Base-by-base conservation (phyloP, 2,888 invertebrate species). In the Ennomos fuscantarius region DNA sequence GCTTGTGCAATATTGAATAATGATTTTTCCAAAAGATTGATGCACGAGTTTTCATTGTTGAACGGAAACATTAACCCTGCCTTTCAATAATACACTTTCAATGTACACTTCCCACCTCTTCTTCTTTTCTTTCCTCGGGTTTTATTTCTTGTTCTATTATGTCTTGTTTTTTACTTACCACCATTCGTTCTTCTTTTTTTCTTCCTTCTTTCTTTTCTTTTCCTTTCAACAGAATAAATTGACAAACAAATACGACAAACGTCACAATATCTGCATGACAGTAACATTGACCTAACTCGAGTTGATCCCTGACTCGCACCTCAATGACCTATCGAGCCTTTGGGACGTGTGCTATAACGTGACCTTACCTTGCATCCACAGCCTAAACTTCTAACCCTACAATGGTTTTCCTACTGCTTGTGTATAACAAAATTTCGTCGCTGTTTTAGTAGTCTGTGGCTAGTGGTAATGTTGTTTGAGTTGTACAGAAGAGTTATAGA, bases 211-310 rank as follows among this genome's bases (percentile, higher is more conserved):
- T n/a, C n/a, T n/a, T n/a, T n/a, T n/a, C n/a, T 40, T 40, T 46
- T 31, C 24, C 54, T 62, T n/a, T n/a, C n/a, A 41, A 58, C 46
- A 53, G 59, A 60, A 68, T 57, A 50, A 63, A 66, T 70, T 73
- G 75, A 80, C 73, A 80, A 85, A 84, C 84, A 80, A 73, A 65
- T 70, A 65, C 65, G 66, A 69, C 70, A 70, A 68, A 77, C 78
- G 80, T 76, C 79, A 81, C 34, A 68, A 73, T 72, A 82, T 85
- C 76, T 81, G 78, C 83, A 87, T 86, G 82, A 89, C 88, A 89
- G 87, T 83, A 84, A 78, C 86, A 84, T 83, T 86, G 90, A 84
- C 86, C 89, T 66, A 62, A 74, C 75, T 73, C 76, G 62, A 64
- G 68, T 74, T 82, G 82, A 82, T 83, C 85, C 75, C 42, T 77